Evolutionary conservation across 2,113 vertebrate genomes (phyloP), one percentile per base, ranked within the genome.

Genomic region (Setophaga petechia): DNA sequence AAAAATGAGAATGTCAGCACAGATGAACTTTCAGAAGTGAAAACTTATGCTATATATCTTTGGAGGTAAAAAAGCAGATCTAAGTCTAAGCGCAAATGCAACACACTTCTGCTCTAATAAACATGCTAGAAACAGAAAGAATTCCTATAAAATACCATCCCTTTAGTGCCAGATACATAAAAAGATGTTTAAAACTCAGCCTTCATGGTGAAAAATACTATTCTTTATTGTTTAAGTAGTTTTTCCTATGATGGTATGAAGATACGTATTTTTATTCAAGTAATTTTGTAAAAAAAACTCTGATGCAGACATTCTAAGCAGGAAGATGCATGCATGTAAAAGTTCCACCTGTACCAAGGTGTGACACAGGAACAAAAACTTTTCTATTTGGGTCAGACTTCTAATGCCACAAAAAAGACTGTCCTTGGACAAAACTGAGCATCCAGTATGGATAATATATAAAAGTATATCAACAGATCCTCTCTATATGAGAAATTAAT

Each of bases 11-110:
- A 84, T 72, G 86, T 47, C 65, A 90, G 65, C 31, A 63, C 27
- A 86, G 63, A 76, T 35, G 62, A 94, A 76, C 75, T 93, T 89
- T 61, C 63, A 73, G 24, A 90, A 94, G 83, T 86, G 80, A 89
- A 97, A 90, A 87, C 76, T 88, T 89, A 78, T 4, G 80, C 24
- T 63, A 0, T 9, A 1, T 25, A 61, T 58, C 52, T 84, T 62
- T 25, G 73, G 66, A 84, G 28, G 51, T 77, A 80, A 90, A 73
- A 72, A 80, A 72, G 33, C 1, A 91, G 44, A 84, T 31, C 11
- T 35, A 43, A 74, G 21, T 12, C 39, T 75, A 37, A 49, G 62
- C 18, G 65, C 57, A 61, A 69, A 94, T 15, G 37, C 52, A 87
- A 61, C 30, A n/a, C 25, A 17, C 27, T 73, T 85, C 19, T 63